Evolutionary conservation across 2,888 invertebrate genomes (phyloP).

Genomic region (Caenorhabditis japonica): DNA sequence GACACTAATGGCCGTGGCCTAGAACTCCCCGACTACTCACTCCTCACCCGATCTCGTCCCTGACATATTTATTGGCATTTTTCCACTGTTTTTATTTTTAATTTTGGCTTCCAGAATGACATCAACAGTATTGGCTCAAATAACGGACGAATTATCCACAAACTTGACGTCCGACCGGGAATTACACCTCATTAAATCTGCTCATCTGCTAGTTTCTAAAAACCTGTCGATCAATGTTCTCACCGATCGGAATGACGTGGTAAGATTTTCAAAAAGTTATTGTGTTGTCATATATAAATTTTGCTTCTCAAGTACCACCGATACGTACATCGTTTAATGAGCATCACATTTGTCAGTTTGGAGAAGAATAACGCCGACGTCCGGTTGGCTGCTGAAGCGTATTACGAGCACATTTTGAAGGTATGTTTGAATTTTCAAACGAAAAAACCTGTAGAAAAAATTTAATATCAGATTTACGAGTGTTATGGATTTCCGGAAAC

Average conservation of each 20-base stretch:
- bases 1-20: conserved; percentile 12
- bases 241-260: conserved; percentile 26
- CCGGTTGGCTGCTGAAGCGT: conserved; percentile 37
- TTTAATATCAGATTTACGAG: conserved; percentile 24
- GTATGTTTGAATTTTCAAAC: not conserved
- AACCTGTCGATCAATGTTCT: conserved; percentile 20
- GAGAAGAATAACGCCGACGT: conserved; percentile 34
- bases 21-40: not conserved
- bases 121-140: conserved; percentile 36
- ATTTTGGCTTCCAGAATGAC: conserved; percentile 31
- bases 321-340: conserved; percentile 31
- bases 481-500: conserved; percentile 39
- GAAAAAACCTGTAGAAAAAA: not conserved
- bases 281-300: not conserved
- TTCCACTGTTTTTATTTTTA: not conserved
- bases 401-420: conserved; percentile 41
- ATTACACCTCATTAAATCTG: conserved; percentile 39
- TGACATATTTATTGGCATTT: not conserved
- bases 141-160: conserved; percentile 29
- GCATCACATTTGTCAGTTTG: conserved; percentile 18
- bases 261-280: conserved; percentile 6
- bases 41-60: not conserved
- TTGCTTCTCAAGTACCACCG: conserved; percentile 33
- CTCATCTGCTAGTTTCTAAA: conserved; percentile 31
- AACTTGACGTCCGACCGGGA: conserved; percentile 34